Evolutionary conservation across 2,888 invertebrate genomes (phyloP), one percentile per base, ranked within the genome.

Genomic region (Epistrophe eligans): DNA sequence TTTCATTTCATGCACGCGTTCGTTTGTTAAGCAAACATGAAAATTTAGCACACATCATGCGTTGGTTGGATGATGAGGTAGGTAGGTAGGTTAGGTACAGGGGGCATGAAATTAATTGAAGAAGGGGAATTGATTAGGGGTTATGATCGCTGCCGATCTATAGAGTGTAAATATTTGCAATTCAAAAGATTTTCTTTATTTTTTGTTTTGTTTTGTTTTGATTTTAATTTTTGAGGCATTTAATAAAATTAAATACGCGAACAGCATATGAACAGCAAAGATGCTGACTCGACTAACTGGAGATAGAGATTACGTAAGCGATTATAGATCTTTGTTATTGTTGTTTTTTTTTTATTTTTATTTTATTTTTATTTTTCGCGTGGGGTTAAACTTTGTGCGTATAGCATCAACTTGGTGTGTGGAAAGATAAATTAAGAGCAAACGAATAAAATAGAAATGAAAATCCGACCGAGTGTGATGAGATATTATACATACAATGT

Each of bases 151-250:
- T 45, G 45, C 66, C 32, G 67, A 70, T 74, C 73, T 48, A 50
- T 79, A 67, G 83, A 72, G 48, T 70, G 62, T 74, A 74, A 79
- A 79, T 74, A 83, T 74, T 71, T 74, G 73, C 15, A 43, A 48
- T 45, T 24, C 24, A 24, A 24, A 24, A 11, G 24, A 55, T 76
- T 57, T 71, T 32, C 28, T 48, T 74, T 24, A 15, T 62, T 38
- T 60, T 38, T 60, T 60, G 1, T 13, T 48, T 17, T 43, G 4
- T 17, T 24, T 35, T 19, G 17, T n/a, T 45, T 50, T 58, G 40
- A 74, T 45, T 40, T 48, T 45, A 24, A 35, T 24, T 10, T 43
- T 7, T 24, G 28, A 24, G 60, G 74, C 70, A 74, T 80, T 67
- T 38, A 52, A 17, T 13, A 32, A n/a, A n/a, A n/a, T n/a, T 43